phyloP scores from a whole-genome alignment of 2,888 invertebrate species.

The Melitaea athalia region DNA sequence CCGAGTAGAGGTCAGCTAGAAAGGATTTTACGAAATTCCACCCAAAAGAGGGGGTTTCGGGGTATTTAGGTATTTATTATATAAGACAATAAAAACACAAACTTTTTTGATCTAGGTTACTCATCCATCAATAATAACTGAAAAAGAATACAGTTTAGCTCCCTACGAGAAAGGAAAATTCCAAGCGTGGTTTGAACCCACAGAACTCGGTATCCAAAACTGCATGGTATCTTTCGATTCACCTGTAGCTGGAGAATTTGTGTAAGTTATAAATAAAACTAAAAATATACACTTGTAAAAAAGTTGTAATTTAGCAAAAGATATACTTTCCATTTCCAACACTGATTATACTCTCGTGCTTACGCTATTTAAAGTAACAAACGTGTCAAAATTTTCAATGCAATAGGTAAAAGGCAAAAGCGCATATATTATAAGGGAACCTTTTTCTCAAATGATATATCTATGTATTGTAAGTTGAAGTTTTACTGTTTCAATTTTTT shows the following conservation, averaged over 20 bases:
- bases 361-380: no score
- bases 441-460: no score
- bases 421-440: no score
- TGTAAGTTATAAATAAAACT: constrained; percentile 54
- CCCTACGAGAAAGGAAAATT: constrained; percentile 71
- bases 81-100: neutral
- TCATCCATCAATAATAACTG: constrained; percentile 63
- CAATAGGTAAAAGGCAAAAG: no score
- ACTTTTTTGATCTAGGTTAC: constrained; percentile 53
- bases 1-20: no score
- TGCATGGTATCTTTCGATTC: constrained; percentile 67
- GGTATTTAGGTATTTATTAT: no score
- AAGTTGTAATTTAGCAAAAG: no score
- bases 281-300: neutral
- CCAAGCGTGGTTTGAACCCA: constrained; percentile 69
- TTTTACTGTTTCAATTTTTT: neutral
- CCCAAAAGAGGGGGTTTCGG: no score
- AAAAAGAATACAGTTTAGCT: constrained; percentile 55
- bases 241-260: constrained; percentile 65
- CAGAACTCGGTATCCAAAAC: constrained; percentile 59
- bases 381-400: no score
- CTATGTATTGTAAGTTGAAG: neutral
- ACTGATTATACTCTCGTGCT: neutral
- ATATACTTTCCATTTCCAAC: neutral
- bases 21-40: no score